Evolutionary conservation across 2,888 invertebrate genomes (phyloP).

Genomic region (Loripinus fragilis): DNA sequence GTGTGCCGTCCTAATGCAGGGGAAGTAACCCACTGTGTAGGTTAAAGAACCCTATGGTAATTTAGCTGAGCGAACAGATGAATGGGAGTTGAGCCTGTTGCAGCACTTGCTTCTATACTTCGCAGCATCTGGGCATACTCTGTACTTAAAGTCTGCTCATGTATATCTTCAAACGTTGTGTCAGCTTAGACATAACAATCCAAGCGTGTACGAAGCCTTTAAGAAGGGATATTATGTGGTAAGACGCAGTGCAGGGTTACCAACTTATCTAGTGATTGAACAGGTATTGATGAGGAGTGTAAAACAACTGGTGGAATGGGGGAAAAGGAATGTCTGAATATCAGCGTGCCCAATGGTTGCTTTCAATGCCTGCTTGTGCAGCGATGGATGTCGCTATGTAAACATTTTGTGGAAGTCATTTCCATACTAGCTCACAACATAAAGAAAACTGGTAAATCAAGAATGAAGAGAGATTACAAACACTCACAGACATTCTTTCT

Average conservation of each 20-base stretch:
- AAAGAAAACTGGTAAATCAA: background rate
- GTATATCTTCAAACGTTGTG: background rate
- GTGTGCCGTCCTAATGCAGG: no score
- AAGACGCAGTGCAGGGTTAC: background rate
- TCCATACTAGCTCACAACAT: background rate
- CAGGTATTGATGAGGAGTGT: slow-evolving; percentile 21
- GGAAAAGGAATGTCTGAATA: background rate
- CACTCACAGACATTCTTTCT: background rate
- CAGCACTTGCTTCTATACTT: background rate
- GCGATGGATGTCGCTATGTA: background rate
- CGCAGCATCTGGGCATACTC: background rate
- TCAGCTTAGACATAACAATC: background rate
- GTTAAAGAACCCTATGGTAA: no score
- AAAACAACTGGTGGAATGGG: background rate
- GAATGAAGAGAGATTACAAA: background rate
- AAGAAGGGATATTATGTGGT: background rate
- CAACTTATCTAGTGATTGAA: slow-evolving; percentile 1
- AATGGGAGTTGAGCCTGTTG: slow-evolving; percentile 6
- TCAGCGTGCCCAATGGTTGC: background rate
- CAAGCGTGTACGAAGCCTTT: background rate
- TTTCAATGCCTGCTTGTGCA: slow-evolving; percentile 11
- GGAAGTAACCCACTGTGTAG: no score
- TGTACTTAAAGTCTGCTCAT: background rate
- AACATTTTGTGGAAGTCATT: background rate
- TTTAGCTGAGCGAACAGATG: background rate